Evolutionary conservation across 1,140 invertebrate species (phyloP), one percentile per base, ranked within the genome.

Genomic region (Bilobella aurantiaca): DNA sequence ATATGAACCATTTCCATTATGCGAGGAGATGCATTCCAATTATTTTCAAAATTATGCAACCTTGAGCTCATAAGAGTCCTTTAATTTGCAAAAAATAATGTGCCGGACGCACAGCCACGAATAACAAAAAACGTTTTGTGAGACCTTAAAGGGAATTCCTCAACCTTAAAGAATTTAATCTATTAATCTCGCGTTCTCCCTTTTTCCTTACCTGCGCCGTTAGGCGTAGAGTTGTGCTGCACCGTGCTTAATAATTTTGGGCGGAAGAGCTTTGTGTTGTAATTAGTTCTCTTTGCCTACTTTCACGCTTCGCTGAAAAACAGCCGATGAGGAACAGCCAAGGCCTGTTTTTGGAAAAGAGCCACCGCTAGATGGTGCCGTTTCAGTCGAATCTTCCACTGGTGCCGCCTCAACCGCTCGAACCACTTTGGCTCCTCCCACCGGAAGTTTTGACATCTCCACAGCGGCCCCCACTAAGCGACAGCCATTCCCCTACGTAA

Each of bases 221-320:
- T n/a, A n/a, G n/a, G n/a, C n/a, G n/a, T n/a, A n/a, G n/a, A n/a
- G n/a, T n/a, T n/a, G n/a, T n/a, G n/a, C n/a, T n/a, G n/a, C n/a
- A n/a, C n/a, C n/a, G n/a, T n/a, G n/a, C 37, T n/a, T 42, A 8
- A n/a, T 42, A n/a, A 8, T 42, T 42, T 42, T 42, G 8, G 37
- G 37, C 37, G 37, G 37, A 42, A 42, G n/a, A 12, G 37, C n/a
- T 42, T 42, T 42, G 37, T 42, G n/a, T 42, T 18, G 23, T 53
- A 53, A 53, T 53, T 53, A 53, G 49, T 53, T 53, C 34, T 42
- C 5, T 53, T 53, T 53, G 25, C 49, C 25, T 23, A 53, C 25
- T 53, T 53, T 53, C 49, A 53, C 25, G 49, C 49, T 53, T 23
- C 14, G 23, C 49, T 53, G 58, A 25, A 5, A n/a, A 14, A 30